A percentile compares a stretch with the other conserved stretches of the same genome.
These are phyloP conservation scores for Eulithis testata DNA, from an alignment of 2,888 invertebrate genomes.

Conservation along the genomic window DNA sequence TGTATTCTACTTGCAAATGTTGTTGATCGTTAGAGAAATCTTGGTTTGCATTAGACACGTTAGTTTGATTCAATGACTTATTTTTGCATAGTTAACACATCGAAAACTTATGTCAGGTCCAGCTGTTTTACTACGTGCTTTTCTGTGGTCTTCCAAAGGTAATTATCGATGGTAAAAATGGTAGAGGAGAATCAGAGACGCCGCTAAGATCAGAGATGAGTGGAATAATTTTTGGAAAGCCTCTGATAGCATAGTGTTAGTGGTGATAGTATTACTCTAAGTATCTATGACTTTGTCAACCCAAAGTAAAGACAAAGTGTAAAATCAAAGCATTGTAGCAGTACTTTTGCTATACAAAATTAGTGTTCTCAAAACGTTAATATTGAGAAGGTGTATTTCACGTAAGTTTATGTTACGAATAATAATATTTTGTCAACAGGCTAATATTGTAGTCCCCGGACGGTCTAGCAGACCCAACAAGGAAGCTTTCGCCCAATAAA, in stretches of 20 bases:
- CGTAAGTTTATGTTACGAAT: background rate
- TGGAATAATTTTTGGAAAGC: too few species aligned
- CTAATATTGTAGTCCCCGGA: conserved; percentile 14
- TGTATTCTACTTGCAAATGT: conserved; percentile 20
- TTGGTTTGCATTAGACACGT: conserved; percentile 5
- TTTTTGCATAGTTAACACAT: conserved; percentile 18
- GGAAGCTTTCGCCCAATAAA: conserved; percentile 28
- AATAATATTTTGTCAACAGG: conserved; percentile 16
- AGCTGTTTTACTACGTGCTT: too few species aligned
- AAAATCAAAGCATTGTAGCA: too few species aligned
- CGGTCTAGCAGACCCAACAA: conserved; percentile 19
- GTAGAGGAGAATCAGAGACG: too few species aligned
- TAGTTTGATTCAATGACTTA: conserved; percentile 10
- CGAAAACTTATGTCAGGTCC: background rate
- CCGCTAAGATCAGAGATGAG: too few species aligned
- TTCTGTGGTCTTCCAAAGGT: too few species aligned
- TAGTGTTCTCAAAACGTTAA: background rate
- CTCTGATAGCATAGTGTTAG: too few species aligned
- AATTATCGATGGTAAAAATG: too few species aligned
- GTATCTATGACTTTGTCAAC: too few species aligned
- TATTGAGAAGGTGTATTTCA: background rate
- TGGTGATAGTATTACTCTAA: too few species aligned
- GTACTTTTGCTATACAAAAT: background rate
- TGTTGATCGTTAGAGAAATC: conserved; percentile 24
- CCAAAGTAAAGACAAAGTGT: too few species aligned